Conservation (phyloP, 2,113 vertebrate species). For the Calidris pugnax region DNA sequence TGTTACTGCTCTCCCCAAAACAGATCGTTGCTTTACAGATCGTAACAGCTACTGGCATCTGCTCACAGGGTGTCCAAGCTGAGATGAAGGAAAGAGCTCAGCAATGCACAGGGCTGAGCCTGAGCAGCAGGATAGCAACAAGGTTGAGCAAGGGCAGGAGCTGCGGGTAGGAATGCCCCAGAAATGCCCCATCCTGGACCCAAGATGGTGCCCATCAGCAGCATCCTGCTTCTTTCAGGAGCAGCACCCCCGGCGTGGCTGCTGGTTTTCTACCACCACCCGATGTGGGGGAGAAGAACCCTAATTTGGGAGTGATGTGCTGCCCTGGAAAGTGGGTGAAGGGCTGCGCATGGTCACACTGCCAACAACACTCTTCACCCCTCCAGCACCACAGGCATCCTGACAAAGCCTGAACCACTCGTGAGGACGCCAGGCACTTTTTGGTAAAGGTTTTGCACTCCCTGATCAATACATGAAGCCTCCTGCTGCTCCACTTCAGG, state of each 20-base stretch:
- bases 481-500: not conserved
- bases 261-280: not conserved
- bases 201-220: not conserved
- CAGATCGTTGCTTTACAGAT: not conserved
- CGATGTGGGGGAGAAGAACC: not conserved
- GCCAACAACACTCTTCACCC: accelerated
- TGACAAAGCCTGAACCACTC: not conserved
- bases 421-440: not conserved
- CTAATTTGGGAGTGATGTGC: not conserved
- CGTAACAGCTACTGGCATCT: not conserved
- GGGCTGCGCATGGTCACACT: accelerated
- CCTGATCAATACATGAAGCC: not conserved
- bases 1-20: not conserved
- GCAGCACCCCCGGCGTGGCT: not conserved
- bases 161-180: not conserved
- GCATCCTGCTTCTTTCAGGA: not conserved
- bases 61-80: accelerated
- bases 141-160: not conserved
- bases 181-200: not conserved
- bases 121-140: not conserved
- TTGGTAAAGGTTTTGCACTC: not conserved
- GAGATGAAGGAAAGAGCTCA: not conserved
- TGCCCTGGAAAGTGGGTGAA: not conserved
- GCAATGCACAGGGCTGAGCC: not conserved
- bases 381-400: not conserved